Evolutionary conservation across 1,140 invertebrate genomes (phyloP).

Genomic region (Lasaia peninsularis): DNA sequence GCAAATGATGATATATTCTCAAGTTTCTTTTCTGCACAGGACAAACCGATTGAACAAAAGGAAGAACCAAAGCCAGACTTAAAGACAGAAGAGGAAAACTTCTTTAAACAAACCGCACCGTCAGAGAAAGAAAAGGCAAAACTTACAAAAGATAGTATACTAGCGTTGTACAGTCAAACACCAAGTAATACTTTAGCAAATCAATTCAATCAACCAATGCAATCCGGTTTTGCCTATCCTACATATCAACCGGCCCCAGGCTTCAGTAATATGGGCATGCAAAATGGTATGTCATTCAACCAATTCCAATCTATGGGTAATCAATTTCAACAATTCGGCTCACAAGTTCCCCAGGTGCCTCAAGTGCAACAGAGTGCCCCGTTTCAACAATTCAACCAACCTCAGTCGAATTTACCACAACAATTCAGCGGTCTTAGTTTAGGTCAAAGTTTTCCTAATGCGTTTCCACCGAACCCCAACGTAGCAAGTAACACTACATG

Average conservation of each 20-base stretch:
- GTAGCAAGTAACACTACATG: conserved; percentile 61
- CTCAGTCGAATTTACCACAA: conserved; percentile 38
- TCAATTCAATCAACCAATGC: conserved; percentile 39
- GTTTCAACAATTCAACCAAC: conserved; percentile 32
- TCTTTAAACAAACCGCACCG: conserved; percentile 91
- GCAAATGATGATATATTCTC: conserved; percentile 86
- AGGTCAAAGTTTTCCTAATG: conserved; percentile 58
- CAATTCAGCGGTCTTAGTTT: conserved; percentile 57
- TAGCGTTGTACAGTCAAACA: conserved; percentile 90
- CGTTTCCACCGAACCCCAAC: conserved; percentile 55
- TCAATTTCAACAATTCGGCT: conserved; percentile 49
- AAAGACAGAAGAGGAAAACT: conserved; percentile 91
- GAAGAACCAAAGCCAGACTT: conserved; percentile 70
- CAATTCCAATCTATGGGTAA: conserved; percentile 46
- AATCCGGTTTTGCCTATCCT: conserved; percentile 30
- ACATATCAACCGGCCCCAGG: conserved; percentile 26
- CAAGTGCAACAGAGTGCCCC: conserved; percentile 27
- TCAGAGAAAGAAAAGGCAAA: conserved; percentile 87
- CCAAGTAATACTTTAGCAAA: conserved; percentile 61
- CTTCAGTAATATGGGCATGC: conserved; percentile 37
- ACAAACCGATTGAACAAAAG: conserved; percentile 59
- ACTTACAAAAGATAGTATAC: conserved; percentile 95
- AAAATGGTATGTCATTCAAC: conserved; percentile 55
- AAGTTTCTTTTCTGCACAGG: conserved; percentile 85
- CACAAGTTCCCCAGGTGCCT: conserved; percentile 37